These are phyloP conservation scores for Drosophila nigromelanica DNA, from an alignment of 1,140 invertebrate species.

Conservation along the genomic window DNA sequence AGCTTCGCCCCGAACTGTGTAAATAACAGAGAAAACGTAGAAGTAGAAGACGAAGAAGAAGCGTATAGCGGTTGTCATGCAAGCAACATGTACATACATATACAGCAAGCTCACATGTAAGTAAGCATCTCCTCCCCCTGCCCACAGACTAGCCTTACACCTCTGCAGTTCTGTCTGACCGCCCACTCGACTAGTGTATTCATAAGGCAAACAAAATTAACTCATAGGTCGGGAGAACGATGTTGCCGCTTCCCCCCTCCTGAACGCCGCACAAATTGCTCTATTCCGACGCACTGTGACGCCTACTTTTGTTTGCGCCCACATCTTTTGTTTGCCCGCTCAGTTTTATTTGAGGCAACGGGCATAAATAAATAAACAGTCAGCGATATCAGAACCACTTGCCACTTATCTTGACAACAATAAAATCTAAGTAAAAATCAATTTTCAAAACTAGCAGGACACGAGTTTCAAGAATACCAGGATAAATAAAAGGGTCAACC, in stretches of 20 bases:
- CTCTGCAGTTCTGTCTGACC: conserved; percentile 7
- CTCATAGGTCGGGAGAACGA: conserved; percentile 51
- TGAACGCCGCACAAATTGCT: conserved; percentile 61
- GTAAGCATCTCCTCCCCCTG: neutral
- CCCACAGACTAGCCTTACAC: neutral
- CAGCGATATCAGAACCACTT: conserved; percentile 41
- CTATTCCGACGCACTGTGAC: conserved; percentile 59
- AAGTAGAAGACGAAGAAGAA: neutral
- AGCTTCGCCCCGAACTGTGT: neutral
- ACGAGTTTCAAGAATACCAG: conserved; percentile 19
- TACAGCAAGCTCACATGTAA: conserved; percentile 1
- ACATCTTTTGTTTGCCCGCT: conserved; percentile 49
- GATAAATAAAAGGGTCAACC: conserved; percentile 49
- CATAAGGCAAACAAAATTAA: conserved; percentile 60
- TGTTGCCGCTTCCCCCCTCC: conserved; percentile 8
- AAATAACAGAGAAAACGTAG: conserved; percentile 1
- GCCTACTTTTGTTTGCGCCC: conserved; percentile 69
- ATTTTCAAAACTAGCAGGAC: conserved; percentile 76
- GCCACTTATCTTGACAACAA: conserved; percentile 62
- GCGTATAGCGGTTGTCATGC: neutral
- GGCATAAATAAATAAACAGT: conserved; percentile 24
- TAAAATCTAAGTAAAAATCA: conserved; percentile 74
- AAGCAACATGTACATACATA: neutral
- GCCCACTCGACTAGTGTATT: conserved; percentile 46
- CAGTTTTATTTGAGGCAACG: conserved; percentile 12